Conservation (phyloP, 2,888 invertebrate genomes). For the Octonoba sinensis region DNA sequence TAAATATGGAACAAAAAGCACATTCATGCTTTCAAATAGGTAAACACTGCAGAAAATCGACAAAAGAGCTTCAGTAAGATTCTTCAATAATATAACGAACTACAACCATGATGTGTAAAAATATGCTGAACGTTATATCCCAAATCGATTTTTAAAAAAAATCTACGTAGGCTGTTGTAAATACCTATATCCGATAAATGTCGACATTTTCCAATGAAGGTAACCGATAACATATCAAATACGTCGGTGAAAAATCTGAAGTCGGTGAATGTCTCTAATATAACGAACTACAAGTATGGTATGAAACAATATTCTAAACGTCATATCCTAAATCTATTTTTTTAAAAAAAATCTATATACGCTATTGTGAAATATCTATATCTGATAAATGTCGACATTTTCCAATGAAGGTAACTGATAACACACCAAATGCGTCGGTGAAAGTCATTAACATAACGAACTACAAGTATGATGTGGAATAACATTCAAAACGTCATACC, state of each 20-base stretch:
- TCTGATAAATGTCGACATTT: too few species aligned
- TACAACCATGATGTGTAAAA: background rate
- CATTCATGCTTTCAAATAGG: background rate
- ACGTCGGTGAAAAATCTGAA: too few species aligned
- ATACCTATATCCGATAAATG: too few species aligned
- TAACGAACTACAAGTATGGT: background rate
- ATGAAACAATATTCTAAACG: background rate
- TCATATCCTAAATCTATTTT: background rate
- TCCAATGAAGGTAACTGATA: too few species aligned
- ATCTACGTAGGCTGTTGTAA: too few species aligned
- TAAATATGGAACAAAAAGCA: slow-evolving; percentile 3
- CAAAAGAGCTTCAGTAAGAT: too few species aligned
- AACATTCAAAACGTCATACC: background rate
- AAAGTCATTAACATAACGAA: background rate
- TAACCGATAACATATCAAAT: too few species aligned
- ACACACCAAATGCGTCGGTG: too few species aligned
- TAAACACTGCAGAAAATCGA: background rate
- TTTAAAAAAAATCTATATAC: background rate
- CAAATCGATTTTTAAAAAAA: background rate
- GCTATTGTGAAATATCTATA: too few species aligned
- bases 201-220: too few species aligned
- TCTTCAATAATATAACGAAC: background rate
- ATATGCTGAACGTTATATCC: background rate
- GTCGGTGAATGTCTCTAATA: background rate
- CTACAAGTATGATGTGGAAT: background rate